These are phyloP conservation scores for Drosophila formosana DNA, from an alignment of 2,888 invertebrate genomes.

Conservation along the genomic window DNA sequence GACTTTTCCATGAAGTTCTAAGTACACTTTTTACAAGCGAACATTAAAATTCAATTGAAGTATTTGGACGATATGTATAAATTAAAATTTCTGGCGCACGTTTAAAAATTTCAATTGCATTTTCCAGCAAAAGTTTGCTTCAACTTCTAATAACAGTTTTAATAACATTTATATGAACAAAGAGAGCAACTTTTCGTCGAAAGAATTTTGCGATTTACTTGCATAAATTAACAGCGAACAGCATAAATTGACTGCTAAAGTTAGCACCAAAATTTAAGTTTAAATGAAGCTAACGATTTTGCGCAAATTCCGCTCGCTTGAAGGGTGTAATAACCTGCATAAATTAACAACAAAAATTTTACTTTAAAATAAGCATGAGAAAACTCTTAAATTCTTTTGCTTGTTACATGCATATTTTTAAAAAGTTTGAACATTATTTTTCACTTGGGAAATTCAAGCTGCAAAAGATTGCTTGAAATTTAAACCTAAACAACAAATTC, in stretches of 20 bases:
- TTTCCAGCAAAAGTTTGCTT: neutral
- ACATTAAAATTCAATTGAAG: neutral
- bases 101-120: neutral
- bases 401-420: too few species aligned
- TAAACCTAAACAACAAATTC: neutral
- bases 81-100: neutral
- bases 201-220: constrained; percentile 4
- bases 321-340: neutral
- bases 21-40: neutral
- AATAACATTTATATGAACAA: neutral
- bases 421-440: neutral
- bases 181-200: neutral
- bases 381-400: neutral
- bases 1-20: neutral
- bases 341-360: neutral
- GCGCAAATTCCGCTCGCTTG: neutral
- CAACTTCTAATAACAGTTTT: constrained; percentile 2
- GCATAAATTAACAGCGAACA: neutral
- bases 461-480: neutral
- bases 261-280: neutral
- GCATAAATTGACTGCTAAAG: constrained; percentile 22
- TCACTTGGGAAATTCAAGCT: neutral
- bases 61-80: neutral
- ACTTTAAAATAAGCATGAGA: neutral
- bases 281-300: neutral